Base-by-base conservation (phyloP, 2,888 invertebrate genomes). In the Pogonocherus hispidulus region DNA sequence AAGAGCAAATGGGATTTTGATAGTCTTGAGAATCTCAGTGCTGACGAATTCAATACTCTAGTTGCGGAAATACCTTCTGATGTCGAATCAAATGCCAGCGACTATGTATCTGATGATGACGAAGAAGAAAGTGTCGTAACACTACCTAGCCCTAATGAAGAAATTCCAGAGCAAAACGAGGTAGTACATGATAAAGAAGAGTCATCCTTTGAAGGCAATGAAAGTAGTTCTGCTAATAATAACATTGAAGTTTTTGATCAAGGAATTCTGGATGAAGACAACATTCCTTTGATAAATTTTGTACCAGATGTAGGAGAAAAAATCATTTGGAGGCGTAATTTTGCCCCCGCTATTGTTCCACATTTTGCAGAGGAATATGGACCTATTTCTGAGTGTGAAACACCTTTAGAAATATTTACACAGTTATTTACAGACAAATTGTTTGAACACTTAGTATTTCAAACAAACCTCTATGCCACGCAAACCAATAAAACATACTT, bases 391-490 rank as follows among this genome's bases (percentile, higher is more conserved):
- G 19, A 46, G 19, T 46, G 19, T 5, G 46, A 46, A 46, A 46
- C 46, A 9, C 46, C 44, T 1, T 5, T 44, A 44, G 44, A 44
- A 14, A 14, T 16, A 44, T 44, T 46, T 46, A 19, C 11, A 19
- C 46, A 46, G 8, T 8, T 46, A 46, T 55, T 35, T 56, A 22
- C 54, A 11, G 55, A 63, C n/a, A 9, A 55, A 55, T 27, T 35
- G 56, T 63, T 27, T 46, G 55, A 54, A 46, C 47, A 63, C 41
- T 49, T 32, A 37, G 18, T 49, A 51, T 22, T 60, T 46, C 32
- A 23, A 37, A 47, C 60, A 37, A 49, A 60, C 35, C 8, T 35
- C 19, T 44, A 44, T 44, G 44, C 60, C 60, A 60, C 37, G n/a
- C n/a, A n/a, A n/a, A n/a, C n/a, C n/a, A n/a, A n/a, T n/a, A n/a